phyloP scores from a whole-genome alignment of 2,113 vertebrate species.

The Felis chaus region DNA sequence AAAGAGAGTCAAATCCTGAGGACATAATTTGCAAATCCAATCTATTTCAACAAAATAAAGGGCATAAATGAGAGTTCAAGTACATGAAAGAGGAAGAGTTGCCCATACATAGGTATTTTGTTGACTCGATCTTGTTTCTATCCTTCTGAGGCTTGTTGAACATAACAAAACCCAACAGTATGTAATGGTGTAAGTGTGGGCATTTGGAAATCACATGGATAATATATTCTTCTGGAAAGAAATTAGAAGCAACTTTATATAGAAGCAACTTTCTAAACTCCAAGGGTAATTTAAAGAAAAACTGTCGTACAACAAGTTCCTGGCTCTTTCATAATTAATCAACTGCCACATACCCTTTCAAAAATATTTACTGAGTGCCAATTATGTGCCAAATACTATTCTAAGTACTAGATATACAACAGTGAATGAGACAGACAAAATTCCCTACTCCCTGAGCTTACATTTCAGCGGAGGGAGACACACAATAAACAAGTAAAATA shows the following conservation, averaged over 20 bases:
- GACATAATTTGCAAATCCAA: background rate
- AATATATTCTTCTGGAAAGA: background rate
- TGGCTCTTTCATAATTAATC: background rate
- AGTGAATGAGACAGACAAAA: background rate
- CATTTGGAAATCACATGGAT: background rate
- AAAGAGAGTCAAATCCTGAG: background rate
- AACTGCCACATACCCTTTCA: background rate
- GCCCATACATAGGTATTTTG: background rate
- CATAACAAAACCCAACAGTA: background rate
- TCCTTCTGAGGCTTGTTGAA: background rate
- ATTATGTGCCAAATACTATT: background rate
- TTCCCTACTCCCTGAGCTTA: background rate
- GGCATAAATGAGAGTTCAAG: background rate
- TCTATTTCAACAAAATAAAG: constrained; percentile 21
- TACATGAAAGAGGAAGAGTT: background rate
- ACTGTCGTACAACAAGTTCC: background rate
- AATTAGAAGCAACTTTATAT: background rate
- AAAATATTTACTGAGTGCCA: background rate
- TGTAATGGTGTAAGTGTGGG: background rate
- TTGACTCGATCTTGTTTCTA: background rate
- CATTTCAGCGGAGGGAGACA: background rate
- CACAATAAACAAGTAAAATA: background rate
- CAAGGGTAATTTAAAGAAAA: background rate
- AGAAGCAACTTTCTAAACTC: background rate
- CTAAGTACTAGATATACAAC: background rate